Base-by-base conservation (phyloP, 2,888 invertebrate species). In the Limenitis camilla region DNA sequence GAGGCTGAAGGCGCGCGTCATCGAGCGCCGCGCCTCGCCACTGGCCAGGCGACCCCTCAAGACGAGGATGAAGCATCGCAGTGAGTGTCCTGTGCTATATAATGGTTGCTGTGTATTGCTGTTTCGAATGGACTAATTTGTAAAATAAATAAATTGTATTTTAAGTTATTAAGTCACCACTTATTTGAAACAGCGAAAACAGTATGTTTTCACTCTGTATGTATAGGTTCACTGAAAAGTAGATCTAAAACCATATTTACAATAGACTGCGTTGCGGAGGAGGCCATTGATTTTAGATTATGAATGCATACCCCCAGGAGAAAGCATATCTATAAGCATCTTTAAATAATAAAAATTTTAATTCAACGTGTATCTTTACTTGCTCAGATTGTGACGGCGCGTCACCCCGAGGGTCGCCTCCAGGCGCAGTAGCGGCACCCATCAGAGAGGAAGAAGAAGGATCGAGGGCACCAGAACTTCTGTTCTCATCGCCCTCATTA, bases 401-500 rank as follows among this genome's bases (percentile, higher is more conserved):
- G 55, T 93, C 90, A 39, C 93, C 90, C 9, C 79, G 81, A 35
- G 78, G 78, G 78, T 89, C 90, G 76, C 76, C 89, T 86, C 61
- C 62, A 28, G 69, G 91, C 82, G 65, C 91, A 79, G 66, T 39
- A 65, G 71, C 43, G 64, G 89, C 93, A 28, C 93, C 93, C 63
- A 94, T 94, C 69, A 93, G 93, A 78, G 94, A 94, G 72, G 95
- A 96, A 82, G 93, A 93, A 73, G 94, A 95, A 82, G 72, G 92
- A 86, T 74, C 92, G 88, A 78, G 93, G 58, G 81, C 94, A 85
- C 88, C 93, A 88, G 82, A 92, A 88, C 81, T 94, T 56, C 90
- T 97, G 58, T 97, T 97, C 89, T 96, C 96, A 67, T 96, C 96
- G 68, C 97, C 97, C 52, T 97, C 97, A 69, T 93, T 98, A 94